Base-by-base conservation (phyloP, 2,113 vertebrate genomes). In the Eleginops maclovinus region DNA sequence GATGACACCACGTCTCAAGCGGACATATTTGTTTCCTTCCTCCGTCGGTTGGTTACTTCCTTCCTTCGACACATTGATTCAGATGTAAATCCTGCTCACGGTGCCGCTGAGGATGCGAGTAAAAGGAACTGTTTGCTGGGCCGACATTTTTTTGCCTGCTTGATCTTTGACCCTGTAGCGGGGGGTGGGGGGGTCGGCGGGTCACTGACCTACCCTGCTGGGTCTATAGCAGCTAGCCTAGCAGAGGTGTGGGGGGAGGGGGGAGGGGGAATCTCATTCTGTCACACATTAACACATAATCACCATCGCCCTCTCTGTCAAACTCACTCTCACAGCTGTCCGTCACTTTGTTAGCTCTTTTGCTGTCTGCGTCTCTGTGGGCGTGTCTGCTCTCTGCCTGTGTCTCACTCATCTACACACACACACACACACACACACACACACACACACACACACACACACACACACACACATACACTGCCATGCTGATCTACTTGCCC, bases 231-330 rank as follows among this genome's bases (percentile, higher is more conserved):
- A 40, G 74, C 22, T 43, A 55, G 41, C 4, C 40, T 24, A 44
- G 26, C 63, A 79, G 81, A 44, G 61, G 22, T 67, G 83, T 61
- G 68, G 76, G 82, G 86, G 83, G 84, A 59, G 54, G 82, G 72
- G 81, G 3, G 50, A 1, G 43, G 81, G 79, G 68, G 49, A 87
- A 82, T 74, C 69, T 0, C 43, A 47, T 60, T 75, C 49, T 73
- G 58, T 64, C 79, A 61, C 81, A 82, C 80, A 72, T 77, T 71
- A 54, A 72, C 67, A 67, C 76, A 73, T 84, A 85, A 85, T 88
- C 54, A 77, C 64, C 59, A 22, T 66, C 70, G 72, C 73, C 28
- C 14, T 78, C 50, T 63, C 64, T 66, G 55, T 75, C 60, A 63
- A 21, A 55, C 21, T 21, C 15, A 56, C 58, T 80, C 28, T 58